Evolutionary conservation across 1,140 invertebrate genomes (phyloP), one percentile per base, ranked within the genome.

Genomic region (Brachionus plicatilis): DNA sequence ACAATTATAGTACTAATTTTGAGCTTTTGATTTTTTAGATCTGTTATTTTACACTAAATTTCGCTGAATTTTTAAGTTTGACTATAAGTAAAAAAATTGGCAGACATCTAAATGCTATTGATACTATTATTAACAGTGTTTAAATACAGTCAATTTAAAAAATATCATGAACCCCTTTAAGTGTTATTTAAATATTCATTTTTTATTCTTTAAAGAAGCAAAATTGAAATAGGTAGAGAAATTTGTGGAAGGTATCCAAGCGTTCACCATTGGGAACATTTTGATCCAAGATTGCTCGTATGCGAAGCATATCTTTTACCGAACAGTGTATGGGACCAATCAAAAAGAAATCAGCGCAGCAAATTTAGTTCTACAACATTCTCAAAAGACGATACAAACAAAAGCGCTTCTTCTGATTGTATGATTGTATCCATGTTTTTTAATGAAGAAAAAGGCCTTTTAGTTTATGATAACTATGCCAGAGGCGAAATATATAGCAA

Each of bases 241-340:
- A 88, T 91, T 24, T 87, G 88, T 45, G 90, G 90, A 11, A 87
- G 92, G 45, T 89, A 88, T 85, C 91, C 92, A 9, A 88, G 91
- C 11, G 88, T 89, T 27, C 92, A 92, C 86, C 89, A 89, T 86
- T 96, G 94, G 94, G 94, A 95, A 86, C 89, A 89, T 1, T 91
- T 92, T 56, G 94, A 95, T 87, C 88, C 93, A 1, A 91, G 93
- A 80, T 88, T 95, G 33, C 86, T 95, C 0, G 91, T 94, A 9
- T 93, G 93, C 88, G 93, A 94, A 87, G 93, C 93, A 11, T 87
- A 87, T 82, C 84, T 88, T 20, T 75, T 79, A 14, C 80, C 85
- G 14, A 37, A 66, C 12, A 87, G 86, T 85, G 29, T 85, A 14
- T 56, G 85, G 83, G 85, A 82, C 1, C 8, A 24, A 66, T 76